phyloP scores from a whole-genome alignment of 2,797 vertebrate species.

The Lithobates pipiens region DNA sequence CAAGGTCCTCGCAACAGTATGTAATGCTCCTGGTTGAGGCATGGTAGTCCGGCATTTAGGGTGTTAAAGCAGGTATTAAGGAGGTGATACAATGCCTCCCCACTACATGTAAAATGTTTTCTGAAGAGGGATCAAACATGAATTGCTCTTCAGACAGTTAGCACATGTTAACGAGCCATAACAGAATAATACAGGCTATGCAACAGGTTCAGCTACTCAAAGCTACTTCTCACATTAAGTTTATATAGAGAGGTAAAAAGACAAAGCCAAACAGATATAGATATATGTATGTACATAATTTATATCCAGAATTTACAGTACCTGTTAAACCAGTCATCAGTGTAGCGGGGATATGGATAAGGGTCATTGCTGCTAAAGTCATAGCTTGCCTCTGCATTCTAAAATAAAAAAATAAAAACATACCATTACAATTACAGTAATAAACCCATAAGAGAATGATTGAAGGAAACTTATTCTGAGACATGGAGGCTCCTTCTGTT shows the following conservation, averaged over 20 bases:
- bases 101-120: no score
- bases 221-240: background rate
- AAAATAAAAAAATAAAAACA: constrained; percentile 73
- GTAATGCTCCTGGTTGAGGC: no score
- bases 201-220: background rate
- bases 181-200: no score
- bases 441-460: background rate
- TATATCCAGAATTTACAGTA: constrained; percentile 69
- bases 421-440: background rate
- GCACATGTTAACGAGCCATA: no score
- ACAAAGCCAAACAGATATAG: background rate
- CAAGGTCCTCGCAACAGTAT: no score
- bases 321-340: constrained; percentile 99
- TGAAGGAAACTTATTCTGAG: background rate
- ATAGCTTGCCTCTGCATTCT: constrained; percentile 98
- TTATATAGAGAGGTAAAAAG: background rate
- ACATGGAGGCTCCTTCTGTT: background rate
- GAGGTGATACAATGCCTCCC: no score
- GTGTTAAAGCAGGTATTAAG: no score
- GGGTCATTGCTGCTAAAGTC: constrained; percentile 99
- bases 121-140: no score
- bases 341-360: constrained; percentile 96
- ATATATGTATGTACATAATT: background rate
- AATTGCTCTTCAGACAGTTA: no score
- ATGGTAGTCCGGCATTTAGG: no score